Evolutionary conservation across 2,888 invertebrate genomes (phyloP), one percentile per base, ranked within the genome.

Genomic region (Hemicrepidius hirtus): DNA sequence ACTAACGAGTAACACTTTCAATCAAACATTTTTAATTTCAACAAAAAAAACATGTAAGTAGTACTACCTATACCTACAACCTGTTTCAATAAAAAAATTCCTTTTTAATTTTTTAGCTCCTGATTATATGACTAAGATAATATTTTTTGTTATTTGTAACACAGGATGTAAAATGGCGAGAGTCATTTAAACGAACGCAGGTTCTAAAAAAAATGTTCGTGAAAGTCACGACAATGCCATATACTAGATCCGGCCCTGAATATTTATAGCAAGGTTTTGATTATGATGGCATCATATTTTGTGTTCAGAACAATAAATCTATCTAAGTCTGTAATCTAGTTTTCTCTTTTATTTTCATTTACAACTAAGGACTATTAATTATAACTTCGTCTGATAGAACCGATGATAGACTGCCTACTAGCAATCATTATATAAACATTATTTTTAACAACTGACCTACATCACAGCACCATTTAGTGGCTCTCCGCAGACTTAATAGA

Each of bases 391-490:
- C 18, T 28, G 32, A 32, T 53, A 24, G n/a, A 13, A 53, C 13
- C 24, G 12, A 24, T 3, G 50, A 50, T 50, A 50, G 12, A 7
- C 10, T 53, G 28, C 10, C n/a, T 53, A 16, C 16, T 53, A 24
- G 28, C 10, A n/a, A 32, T 32, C 53, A 28, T 24, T 53, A 24
- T 53, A 53, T 53, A 28, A 53, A 24, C 28, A 53, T 53, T 53
- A 53, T 53, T 53, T 53, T 28, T 32, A 53, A 28, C 28, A 24
- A 53, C 53, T 53, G 53, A 53, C 53, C 53, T 53, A 53, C 53
- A 53, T 53, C 28, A 53, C 24, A 13, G 0, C 53, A 13, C 3
- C 32, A 28, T 28, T 53, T 53, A 13, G 53, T 53, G 12, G 28
- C 53, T 53, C 20, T 46, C 2, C 4, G 18, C 10, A 4, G 46